Evolutionary conservation across 1,140 invertebrate genomes (phyloP).

Genomic region (Phymastichus coffea): DNA sequence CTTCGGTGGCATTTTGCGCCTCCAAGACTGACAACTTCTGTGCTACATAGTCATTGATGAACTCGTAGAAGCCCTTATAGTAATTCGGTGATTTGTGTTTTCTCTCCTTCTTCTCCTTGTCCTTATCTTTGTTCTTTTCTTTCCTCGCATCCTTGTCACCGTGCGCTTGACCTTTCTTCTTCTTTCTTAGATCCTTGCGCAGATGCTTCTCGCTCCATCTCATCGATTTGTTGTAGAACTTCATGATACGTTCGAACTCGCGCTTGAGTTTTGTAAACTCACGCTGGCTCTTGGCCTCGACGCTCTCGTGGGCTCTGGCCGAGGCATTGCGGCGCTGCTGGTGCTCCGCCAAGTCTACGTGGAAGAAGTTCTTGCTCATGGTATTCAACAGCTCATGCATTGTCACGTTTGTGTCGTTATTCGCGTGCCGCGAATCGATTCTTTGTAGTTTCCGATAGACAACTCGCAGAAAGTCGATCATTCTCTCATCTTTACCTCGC

Average conservation of each 20-base stretch:
- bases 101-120: constrained; percentile 35
- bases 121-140: constrained; percentile 32
- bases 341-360: constrained; percentile 48
- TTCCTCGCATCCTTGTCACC: constrained; percentile 29
- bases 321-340: constrained; percentile 36
- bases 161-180: constrained; percentile 31
- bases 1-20: constrained; percentile 45
- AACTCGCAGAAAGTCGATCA: constrained; percentile 52
- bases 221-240: constrained; percentile 54
- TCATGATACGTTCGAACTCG: constrained; percentile 52
- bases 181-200: constrained; percentile 43
- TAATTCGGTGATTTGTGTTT: constrained; percentile 43
- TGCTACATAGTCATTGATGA: constrained; percentile 51
- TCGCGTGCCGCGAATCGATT: constrained; percentile 48
- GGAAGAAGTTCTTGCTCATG: constrained; percentile 54
- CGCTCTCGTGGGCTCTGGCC: constrained; percentile 38
- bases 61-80: constrained; percentile 53
- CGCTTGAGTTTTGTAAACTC: constrained; percentile 52
- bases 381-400: constrained; percentile 54
- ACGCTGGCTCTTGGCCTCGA: constrained; percentile 46
- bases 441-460: constrained; percentile 50
- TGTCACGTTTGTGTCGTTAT: constrained; percentile 46
- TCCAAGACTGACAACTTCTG: constrained; percentile 47
- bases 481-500: constrained; percentile 48
- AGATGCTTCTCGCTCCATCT: constrained; percentile 52